These are phyloP conservation scores for Arizona elegans DNA, from an alignment of 2,113 vertebrate species.

Conservation along the genomic window DNA sequence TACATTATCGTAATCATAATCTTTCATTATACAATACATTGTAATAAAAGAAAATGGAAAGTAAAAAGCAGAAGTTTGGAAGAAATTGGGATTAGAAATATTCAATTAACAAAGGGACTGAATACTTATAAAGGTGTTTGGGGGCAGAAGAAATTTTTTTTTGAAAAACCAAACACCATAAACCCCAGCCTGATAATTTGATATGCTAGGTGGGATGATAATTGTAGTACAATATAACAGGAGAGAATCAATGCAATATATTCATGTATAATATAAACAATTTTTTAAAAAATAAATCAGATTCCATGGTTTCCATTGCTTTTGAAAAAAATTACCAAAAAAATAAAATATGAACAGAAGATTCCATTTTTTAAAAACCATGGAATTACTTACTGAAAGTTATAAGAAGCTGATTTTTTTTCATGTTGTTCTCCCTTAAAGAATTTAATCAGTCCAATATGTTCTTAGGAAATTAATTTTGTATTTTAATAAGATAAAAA, in stretches of 20 bases:
- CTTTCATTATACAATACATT: not conserved
- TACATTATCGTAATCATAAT: not conserved
- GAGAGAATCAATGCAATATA: not conserved
- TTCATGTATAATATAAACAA: not conserved
- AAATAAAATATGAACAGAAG: constrained; percentile 32
- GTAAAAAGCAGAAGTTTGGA: not conserved
- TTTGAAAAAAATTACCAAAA: constrained; percentile 49
- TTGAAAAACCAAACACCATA: not conserved
- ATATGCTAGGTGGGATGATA: not conserved
- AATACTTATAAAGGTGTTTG: not conserved
- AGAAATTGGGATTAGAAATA: not conserved
- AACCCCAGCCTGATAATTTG: not conserved
- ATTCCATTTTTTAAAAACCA: constrained; percentile 52
- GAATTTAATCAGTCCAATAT: constrained; percentile 52
- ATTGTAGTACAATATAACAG: not conserved
- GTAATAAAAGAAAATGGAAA: not conserved
- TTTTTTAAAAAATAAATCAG: constrained; percentile 52
- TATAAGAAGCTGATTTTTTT: constrained; percentile 41
- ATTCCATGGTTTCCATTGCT: constrained; percentile 36
- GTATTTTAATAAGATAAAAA: constrained; percentile 44
- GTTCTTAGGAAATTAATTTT: constrained; percentile 42
- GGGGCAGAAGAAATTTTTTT: not conserved
- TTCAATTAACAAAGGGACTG: not conserved
- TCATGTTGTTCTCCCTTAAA: constrained; percentile 47
- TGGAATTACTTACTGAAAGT: constrained; percentile 30